Percentiles rank a stretch among this genome's conserved stretches.
Evolutionary conservation across 2,888 invertebrate species (phyloP).

Genomic region (Dryobota labecula): DNA sequence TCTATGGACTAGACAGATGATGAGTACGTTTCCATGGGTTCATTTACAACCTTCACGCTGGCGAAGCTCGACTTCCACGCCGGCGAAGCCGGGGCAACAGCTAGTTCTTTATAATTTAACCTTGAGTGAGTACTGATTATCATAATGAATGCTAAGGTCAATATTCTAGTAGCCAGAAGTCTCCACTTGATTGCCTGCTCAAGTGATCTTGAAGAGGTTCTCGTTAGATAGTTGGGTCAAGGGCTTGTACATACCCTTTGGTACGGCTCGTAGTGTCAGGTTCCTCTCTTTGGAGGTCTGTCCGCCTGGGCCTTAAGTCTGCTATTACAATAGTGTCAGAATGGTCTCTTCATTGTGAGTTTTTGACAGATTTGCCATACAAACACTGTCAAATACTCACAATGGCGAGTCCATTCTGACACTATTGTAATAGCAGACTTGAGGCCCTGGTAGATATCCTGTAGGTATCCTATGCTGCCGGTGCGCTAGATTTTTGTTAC

Average conservation of each 20-base stretch:
- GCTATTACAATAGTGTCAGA: no score
- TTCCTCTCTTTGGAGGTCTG: background rate
- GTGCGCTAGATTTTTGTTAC: background rate
- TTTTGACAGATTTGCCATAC: no score
- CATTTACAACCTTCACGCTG: no score
- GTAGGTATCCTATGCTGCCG: background rate
- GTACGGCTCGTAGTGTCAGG: background rate
- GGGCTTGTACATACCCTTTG: background rate
- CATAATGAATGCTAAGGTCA: conserved; percentile 16
- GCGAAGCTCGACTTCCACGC: no score
- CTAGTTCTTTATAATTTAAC: background rate
- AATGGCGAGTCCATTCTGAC: no score
- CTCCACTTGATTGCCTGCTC: conserved; percentile 3
- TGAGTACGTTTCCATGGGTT: no score
- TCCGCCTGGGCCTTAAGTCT: no score
- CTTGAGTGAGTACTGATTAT: conserved; percentile 4
- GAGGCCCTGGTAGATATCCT: conserved; percentile 2
- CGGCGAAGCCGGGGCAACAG: no score
- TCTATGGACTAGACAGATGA: no score
- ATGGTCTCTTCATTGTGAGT: no score
- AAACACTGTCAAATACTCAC: no score
- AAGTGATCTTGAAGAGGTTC: background rate
- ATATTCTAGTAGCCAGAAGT: background rate
- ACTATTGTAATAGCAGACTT: no score
- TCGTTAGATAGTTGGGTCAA: conserved; percentile 27